phyloP scores from a whole-genome alignment of 2,113 vertebrate species.

The Elanus axillaris region DNA sequence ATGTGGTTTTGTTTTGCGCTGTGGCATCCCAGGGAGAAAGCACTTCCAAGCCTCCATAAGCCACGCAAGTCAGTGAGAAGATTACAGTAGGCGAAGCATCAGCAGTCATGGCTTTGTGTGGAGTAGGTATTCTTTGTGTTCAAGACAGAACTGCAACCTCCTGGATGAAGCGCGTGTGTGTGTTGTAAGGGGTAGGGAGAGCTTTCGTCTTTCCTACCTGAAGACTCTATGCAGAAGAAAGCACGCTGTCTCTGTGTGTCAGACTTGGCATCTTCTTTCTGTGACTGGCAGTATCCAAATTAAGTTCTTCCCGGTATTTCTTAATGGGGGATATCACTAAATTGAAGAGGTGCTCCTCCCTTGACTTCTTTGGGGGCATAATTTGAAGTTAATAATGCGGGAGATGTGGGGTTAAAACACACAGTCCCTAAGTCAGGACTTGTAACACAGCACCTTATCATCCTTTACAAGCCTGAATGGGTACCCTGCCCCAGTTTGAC shows the following conservation, averaged over 20 bases:
- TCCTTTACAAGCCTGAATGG: not conserved
- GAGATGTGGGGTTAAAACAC: not conserved
- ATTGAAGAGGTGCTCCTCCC: not conserved
- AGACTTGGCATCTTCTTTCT: not conserved
- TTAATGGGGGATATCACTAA: not conserved
- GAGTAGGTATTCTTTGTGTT: not conserved
- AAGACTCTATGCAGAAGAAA: not conserved
- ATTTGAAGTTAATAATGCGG: not conserved
- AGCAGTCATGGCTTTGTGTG: not conserved
- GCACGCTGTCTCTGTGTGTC: not conserved
- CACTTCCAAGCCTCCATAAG: not conserved
- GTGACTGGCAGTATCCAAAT: not conserved
- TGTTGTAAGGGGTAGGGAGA: not conserved
- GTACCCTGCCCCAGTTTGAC: not conserved
- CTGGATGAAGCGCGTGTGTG: accelerated
- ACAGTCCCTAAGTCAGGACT: not conserved
- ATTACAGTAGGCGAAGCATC: not conserved
- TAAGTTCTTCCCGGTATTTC: not conserved
- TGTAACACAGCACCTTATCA: not conserved
- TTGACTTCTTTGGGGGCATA: not conserved
- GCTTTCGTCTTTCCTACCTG: not conserved
- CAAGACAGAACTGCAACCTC: not conserved
- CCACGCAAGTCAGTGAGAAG: not conserved
- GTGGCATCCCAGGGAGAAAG: not conserved
- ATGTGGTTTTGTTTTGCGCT: not conserved